Evolutionary conservation across 1,140 invertebrate species (phyloP).

Genomic region (Aphidius gifuensis): DNA sequence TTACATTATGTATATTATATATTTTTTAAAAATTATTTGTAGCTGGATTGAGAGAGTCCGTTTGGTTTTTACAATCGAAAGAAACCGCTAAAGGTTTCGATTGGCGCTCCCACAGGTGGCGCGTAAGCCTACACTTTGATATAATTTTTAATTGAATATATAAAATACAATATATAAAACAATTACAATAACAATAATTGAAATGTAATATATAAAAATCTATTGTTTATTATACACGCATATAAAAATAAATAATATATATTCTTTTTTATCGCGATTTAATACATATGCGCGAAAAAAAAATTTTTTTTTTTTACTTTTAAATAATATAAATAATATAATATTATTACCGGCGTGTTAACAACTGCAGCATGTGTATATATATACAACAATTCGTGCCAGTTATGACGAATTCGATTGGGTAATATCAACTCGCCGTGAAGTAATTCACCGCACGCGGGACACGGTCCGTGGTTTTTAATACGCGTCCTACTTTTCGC

Average conservation of each 20-base stretch:
- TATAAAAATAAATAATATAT: too few relatives aligned
- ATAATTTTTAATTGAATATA: too few relatives aligned
- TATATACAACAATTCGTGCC: conserved; percentile 29
- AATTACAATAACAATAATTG: too few relatives aligned
- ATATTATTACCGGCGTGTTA: not conserved
- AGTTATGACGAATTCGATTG: conserved; percentile 51
- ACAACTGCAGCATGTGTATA: not conserved
- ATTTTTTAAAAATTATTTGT: not conserved
- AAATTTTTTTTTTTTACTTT: too few relatives aligned
- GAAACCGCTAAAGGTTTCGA: conserved; percentile 23
- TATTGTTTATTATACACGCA: too few relatives aligned
- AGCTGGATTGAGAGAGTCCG: not conserved
- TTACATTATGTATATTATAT: not conserved
- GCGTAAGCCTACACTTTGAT: conserved; percentile 11
- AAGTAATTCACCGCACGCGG: conserved; percentile 40
- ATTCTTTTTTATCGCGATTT: too few relatives aligned
- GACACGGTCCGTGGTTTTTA: conserved; percentile 52
- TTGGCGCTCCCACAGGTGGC: conserved; percentile 28
- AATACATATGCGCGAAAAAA: too few relatives aligned
- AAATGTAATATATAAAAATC: too few relatives aligned
- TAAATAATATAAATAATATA: too few relatives aligned
- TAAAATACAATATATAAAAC: conserved; percentile 12
- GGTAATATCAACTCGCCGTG: conserved; percentile 41
- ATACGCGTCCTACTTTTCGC: conserved; percentile 53
- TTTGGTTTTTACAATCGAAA: conserved; percentile 18